Conservation (phyloP, 2,113 vertebrate species). For the Gulo gulo region DNA sequence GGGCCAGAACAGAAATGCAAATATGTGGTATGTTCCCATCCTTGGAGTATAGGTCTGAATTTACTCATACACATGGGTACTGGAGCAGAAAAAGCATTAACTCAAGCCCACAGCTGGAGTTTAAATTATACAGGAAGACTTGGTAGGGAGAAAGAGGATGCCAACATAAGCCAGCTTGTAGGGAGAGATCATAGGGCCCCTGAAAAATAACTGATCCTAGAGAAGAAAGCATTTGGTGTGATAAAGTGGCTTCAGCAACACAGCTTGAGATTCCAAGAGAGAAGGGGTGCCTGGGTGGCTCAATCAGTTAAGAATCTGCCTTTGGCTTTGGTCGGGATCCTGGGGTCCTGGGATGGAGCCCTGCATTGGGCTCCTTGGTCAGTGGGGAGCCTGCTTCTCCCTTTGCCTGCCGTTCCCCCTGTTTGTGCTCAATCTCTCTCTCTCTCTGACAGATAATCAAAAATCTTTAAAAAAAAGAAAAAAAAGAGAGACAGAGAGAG, state of each 20-base stretch:
- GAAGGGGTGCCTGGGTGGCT: background rate
- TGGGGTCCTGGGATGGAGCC: background rate
- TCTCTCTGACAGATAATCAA: background rate
- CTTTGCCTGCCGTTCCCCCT: background rate
- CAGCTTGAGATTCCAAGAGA: background rate
- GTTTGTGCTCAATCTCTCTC: background rate
- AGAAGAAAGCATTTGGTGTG: background rate
- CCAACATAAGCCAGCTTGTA: background rate
- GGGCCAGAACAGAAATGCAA: background rate
- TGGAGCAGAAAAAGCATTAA: background rate
- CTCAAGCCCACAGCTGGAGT: background rate
- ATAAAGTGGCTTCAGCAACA: background rate
- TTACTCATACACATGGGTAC: background rate
- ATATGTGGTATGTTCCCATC: background rate
- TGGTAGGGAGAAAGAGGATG: background rate
- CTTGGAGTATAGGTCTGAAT: background rate
- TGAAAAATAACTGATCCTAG: background rate
- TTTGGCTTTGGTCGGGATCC: background rate
- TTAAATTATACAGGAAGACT: background rate
- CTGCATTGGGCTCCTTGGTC: background rate
- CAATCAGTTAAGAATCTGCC: background rate
- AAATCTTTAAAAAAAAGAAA: background rate
- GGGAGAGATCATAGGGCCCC: background rate
- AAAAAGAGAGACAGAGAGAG: background rate
- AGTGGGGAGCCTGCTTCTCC: background rate